A percentile compares a stretch with the other conserved stretches of the same genome.
phyloP scores from a whole-genome alignment of 2,888 invertebrate genomes.

The Epiperipatus broadwayi region DNA sequence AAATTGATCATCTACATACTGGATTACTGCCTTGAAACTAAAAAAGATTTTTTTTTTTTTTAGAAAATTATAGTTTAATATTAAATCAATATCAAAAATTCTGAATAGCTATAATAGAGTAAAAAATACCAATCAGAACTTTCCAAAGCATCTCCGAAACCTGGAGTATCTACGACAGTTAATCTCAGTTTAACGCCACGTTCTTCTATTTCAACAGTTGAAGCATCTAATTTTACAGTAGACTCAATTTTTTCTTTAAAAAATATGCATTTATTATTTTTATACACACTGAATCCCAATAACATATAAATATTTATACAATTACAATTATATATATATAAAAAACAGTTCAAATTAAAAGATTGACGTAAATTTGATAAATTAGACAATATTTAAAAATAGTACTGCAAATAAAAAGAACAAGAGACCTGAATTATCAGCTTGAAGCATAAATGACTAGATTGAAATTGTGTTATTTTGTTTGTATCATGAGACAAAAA shows the following conservation, averaged over 20 bases:
- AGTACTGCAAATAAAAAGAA: background rate
- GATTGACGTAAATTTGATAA: background rate
- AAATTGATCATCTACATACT: conserved; percentile 94
- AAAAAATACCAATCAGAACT: conserved; percentile 49
- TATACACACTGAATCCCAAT: too few relatives aligned
- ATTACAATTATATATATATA: background rate
- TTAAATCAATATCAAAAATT: background rate
- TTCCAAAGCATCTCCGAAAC: conserved; percentile 84
- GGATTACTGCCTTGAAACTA: conserved; percentile 79
- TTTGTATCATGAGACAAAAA: too few relatives aligned
- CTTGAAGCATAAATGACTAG: too few relatives aligned
- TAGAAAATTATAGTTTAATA: background rate
- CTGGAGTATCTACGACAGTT: conserved; percentile 83
- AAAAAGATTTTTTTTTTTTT: conserved; percentile 14
- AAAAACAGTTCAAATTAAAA: background rate
- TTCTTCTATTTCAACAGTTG: conserved; percentile 90
- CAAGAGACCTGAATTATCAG: background rate
- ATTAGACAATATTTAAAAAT: background rate
- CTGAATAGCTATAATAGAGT: conserved; percentile 7
- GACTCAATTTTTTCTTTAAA: conserved; percentile 48
- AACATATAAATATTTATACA: too few relatives aligned
- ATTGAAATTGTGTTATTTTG: too few relatives aligned
- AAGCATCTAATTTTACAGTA: conserved; percentile 80
- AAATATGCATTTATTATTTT: too few relatives aligned
- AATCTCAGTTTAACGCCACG: conserved; percentile 75